Base-by-base conservation (phyloP, 2,113 vertebrate species). In the Aplodontia rufa region DNA sequence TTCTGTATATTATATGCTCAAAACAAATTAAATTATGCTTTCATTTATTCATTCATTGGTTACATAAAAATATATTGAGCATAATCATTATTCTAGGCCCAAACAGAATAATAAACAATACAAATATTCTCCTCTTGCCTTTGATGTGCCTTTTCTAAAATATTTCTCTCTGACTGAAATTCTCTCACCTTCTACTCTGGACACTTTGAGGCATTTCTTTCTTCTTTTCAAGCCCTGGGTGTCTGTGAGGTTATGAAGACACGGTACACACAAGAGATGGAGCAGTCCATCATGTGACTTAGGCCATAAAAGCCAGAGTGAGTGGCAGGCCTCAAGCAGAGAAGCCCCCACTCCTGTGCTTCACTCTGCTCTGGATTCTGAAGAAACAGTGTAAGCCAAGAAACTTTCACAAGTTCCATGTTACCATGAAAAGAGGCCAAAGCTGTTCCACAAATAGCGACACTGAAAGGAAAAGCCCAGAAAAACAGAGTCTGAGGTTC, bases 101-200 rank as follows among this genome's bases (percentile, higher is more conserved):
- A 74, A 71, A 94, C 0, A 71, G 32, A 55, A 84, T 87, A 60
- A 40, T 42, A 87, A 71, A 51, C 20, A 79, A 94, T 75, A 37
- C 0, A 60, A 20, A 81, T 7, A 51, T 20, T 3, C 66, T n/a
- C 24, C 37, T 51, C 37, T 84, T 82, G 20, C 9, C 32, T 30
- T 37, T 3, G 66, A 35, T 7, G 62, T 49, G 91, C 6, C 24
- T 68, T 84, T 60, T 35, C 17, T 10, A 76, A 93, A 68, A 85
- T 47, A 60, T 51, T 60, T 66, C 4, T 20, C 28, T 84, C 5
- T 62, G 3, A 53, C 40, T 28, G 20, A 87, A 92, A 95, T 83
- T 42, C 28, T 2, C 10, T 94, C 16, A 9, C 30, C 32, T 69
- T 80, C 20, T 72, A 1, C 22, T 83, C n/a, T 47, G 16, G 13